Base-by-base conservation (phyloP, 2,888 invertebrate genomes). In the Nemoura dubitans region DNA sequence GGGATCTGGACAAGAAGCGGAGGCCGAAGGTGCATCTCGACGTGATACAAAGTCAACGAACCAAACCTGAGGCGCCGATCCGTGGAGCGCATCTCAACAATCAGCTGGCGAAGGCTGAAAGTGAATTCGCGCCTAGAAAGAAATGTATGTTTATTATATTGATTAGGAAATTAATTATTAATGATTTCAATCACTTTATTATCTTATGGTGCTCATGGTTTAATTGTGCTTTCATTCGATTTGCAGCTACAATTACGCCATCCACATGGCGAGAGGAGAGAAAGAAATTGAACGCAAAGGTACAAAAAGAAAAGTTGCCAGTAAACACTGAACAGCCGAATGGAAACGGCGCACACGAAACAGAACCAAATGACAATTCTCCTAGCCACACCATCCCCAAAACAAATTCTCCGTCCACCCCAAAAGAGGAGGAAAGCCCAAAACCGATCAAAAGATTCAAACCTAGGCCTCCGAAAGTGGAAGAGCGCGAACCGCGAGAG, bases 201-300 rank as follows among this genome's bases (percentile, higher is more conserved):
- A 21, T 59, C 59, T 10, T 59, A 21, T 59, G 3, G 59, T 6
- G 14, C 59, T 59, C 14, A 14, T 59, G 59, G 14, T 59, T 59
- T 59, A 59, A 59, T 59, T 59, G 14, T 21, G 59, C 36, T 59
- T 21, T 59, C 16, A 59, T 59, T 59, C 14, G 14, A 29, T 81
- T 84, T 84, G 6, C 84, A 84, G 84, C 59, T 28, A 84, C 84
- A 14, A 84, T 84, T 59, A 84, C 84, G 2, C 84, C 84, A 28
- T 76, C 84, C 6, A 59, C 84, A 1, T 84, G 84, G 84, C 6
- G 27, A 84, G 84, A 84, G 29, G 84, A 84, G 29, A 43, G 84
- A 84, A 43, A 59, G 21, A 26, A 59, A 29, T 59, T 84, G 16
- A 76, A 84, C 76, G 29, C 1, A 76, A 59, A 81, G 27, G 16